Percentiles rank a stretch among this genome's conserved stretches.
phyloP scores from a whole-genome alignment of 23 tunicate genomes.

The Ciona savignyi region DNA sequence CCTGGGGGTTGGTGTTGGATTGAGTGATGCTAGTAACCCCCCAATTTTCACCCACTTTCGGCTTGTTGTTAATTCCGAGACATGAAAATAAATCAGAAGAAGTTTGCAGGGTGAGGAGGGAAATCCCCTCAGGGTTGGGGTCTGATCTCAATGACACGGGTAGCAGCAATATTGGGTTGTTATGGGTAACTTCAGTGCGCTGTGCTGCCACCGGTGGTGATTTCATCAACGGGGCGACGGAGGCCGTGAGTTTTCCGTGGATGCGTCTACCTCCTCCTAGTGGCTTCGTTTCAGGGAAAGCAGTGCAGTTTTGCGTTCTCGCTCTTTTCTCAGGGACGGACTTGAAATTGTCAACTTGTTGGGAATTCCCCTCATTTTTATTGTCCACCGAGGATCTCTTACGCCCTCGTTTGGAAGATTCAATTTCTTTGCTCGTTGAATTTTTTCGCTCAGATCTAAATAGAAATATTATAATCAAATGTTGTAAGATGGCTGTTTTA shows the following conservation, averaged over 20 bases:
- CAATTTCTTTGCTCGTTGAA: background rate
- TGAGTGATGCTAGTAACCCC: background rate
- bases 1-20: background rate
- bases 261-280: background rate
- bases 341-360: background rate
- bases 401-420: slow-evolving; percentile 10
- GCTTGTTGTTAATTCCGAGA: slow-evolving; percentile 17
- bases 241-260: slow-evolving; percentile 41
- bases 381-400: background rate
- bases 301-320: background rate
- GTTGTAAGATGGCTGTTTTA: too few species aligned
- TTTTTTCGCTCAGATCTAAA: background rate
- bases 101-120: slow-evolving; percentile 46
- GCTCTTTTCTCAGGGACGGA: background rate
- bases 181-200: slow-evolving; percentile 2
- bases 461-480: background rate
- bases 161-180: slow-evolving; percentile 48
- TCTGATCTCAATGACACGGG: slow-evolving; percentile 57
- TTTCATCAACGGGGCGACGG: slow-evolving; percentile 67
- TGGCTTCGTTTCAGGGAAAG: slow-evolving; percentile 32
- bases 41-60: background rate
- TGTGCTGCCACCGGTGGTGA: slow-evolving; percentile 5
- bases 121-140: slow-evolving; percentile 18
- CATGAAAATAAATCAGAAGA: slow-evolving; percentile 42
- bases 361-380: background rate